Evolutionary conservation across 2,113 vertebrate genomes (phyloP), one percentile per base, ranked within the genome.

Genomic region (Poecilia latipinna): DNA sequence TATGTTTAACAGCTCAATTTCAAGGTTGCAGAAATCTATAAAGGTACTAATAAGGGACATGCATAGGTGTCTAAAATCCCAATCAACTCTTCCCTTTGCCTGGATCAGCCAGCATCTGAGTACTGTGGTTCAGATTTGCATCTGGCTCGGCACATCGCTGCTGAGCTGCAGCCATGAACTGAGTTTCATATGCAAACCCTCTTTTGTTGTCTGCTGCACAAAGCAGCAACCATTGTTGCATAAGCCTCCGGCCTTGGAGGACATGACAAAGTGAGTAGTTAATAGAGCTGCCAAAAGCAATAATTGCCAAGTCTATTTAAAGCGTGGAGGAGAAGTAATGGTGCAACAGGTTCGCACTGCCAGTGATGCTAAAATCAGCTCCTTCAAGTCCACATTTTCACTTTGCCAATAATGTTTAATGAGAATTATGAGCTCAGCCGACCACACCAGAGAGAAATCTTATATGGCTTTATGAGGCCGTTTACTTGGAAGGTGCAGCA

Each of bases 401-500:
- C 10, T 31, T 37, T 39, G 37, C 72, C 8, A 65, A 48, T 32
- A n/a, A 74, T 15, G n/a, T 79, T 85, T 78, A 70, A 80, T 48
- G 68, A 60, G 17, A 24, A 73, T 44, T 2, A 26, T 60, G 60
- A 75, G 60, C 60, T 31, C 44, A 12, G 57, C 54, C 11, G 24
- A n/a, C 60, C 57, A 61, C 69, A 61, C 65, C 62, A 63, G 54
- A 1, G 4, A 31, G 64, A 78, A 31, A 65, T n/a, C 48, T 70
- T 61, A 0, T 61, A 75, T 37, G 62, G 37, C 0, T 78, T 74
- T 74, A 63, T 37, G 3, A 86, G 85, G 82, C 82, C 24, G 28
- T 32, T 76, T n/a, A 31, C 60, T 26, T 15, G 29, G 66, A 70
- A 76, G 81, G 72, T 70, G 68, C 82, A 1, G 71, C 66, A 7